phyloP scores from a whole-genome alignment of 2,113 vertebrate species.

The Engraulis encrasicolus region DNA sequence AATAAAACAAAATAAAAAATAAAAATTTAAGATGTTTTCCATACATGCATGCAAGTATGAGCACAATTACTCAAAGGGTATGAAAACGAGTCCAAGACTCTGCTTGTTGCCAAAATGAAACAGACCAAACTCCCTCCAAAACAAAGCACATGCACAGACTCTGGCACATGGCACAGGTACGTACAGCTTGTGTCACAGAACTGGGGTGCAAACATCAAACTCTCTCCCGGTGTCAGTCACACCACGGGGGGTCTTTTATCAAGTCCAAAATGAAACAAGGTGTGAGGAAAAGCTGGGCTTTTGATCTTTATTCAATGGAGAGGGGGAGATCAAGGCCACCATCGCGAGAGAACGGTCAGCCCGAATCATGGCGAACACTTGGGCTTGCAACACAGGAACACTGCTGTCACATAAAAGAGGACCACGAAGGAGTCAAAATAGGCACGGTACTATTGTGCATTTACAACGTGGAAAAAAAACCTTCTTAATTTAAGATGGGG shows the following conservation, averaged over 20 bases:
- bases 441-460: no score
- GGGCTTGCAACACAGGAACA: conserved; percentile 7
- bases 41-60: no score
- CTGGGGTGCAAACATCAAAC: not conserved
- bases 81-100: not conserved
- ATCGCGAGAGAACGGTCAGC: conserved; percentile 25
- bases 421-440: not conserved
- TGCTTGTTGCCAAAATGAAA: not conserved
- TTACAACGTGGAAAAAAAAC: no score
- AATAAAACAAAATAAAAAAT: not conserved
- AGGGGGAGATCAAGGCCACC: conserved; percentile 25
- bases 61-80: no score
- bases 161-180: conserved; percentile 5
- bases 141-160: conserved; percentile 16
- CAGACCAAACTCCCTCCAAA: not conserved
- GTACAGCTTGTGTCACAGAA: not conserved
- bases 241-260: conserved; percentile 35
- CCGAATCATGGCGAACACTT: not conserved
- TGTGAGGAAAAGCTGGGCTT: not conserved
- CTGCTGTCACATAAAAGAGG: conserved; percentile 18
- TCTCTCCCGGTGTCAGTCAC: not conserved
- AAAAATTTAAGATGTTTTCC: no score
- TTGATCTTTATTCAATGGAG: conserved; percentile 40
- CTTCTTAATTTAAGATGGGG: no score
- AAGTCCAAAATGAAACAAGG: conserved; percentile 19